A percentile compares a stretch with the other conserved stretches of the same genome.
Conservation (phyloP, 2,797 vertebrate species). For the Aldrovandia affinis region DNA sequence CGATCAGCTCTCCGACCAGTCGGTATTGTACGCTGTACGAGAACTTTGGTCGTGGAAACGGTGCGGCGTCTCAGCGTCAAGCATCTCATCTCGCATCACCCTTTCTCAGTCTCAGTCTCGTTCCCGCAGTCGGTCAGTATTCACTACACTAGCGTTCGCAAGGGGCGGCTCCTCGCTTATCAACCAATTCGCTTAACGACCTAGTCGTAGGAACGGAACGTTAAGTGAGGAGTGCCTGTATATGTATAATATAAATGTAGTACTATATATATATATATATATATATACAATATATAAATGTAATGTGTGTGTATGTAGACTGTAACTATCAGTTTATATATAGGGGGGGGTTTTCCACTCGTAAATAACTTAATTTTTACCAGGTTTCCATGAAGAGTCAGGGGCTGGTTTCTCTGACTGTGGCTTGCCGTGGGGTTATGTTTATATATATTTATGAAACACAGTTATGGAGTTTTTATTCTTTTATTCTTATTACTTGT, state of each 20-base stretch:
- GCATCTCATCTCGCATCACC: too few relatives aligned
- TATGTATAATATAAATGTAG: not conserved
- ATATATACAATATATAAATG: not conserved
- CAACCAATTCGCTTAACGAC: too few relatives aligned
- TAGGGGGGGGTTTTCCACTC: not conserved
- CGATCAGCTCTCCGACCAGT: too few relatives aligned
- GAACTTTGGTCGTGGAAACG: too few relatives aligned
- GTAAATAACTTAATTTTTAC: conserved; percentile 48
- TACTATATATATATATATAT: not conserved
- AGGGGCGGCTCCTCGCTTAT: too few relatives aligned
- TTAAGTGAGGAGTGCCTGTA: too few relatives aligned
- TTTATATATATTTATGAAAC: conserved; percentile 48
- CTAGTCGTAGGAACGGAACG: too few relatives aligned
- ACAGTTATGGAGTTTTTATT: conserved; percentile 22
- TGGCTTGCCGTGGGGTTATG: conserved; percentile 36
- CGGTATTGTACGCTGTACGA: too few relatives aligned
- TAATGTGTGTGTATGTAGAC: conserved; percentile 7
- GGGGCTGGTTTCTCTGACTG: conserved; percentile 72
- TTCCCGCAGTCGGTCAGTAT: too few relatives aligned
- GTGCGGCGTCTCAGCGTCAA: too few relatives aligned
- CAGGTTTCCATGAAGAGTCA: conserved; percentile 49
- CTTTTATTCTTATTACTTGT: conserved; percentile 11
- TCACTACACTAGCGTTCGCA: too few relatives aligned
- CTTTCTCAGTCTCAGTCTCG: too few relatives aligned
- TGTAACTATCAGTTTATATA: not conserved